Evolutionary conservation across 2,797 vertebrate species (phyloP), one percentile per base, ranked within the genome.

Genomic region (Squalus acanthias): DNA sequence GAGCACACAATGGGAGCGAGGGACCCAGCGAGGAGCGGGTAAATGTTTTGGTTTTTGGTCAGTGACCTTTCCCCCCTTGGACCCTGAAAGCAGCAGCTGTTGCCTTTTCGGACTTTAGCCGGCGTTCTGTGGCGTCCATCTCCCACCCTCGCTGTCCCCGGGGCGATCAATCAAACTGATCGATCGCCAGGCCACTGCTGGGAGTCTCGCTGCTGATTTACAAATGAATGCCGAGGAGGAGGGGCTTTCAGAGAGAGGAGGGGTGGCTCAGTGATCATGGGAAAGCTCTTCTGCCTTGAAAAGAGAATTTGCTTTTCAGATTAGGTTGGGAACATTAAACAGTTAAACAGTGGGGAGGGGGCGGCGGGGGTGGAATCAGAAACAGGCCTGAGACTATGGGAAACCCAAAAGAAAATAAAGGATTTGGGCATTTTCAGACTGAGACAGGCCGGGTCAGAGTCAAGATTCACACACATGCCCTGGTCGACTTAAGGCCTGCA

Each of bases 21-120:
- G 57, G 88, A 65, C 22, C 53, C 82, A 57, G 87, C 87, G 2
- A 53, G 85, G 85, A 88, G 88, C 57, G 26, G 12, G 53, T 89
- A 63, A 91, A 91, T 91, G 88, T 91, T 91, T 91, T 91, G 26
- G 88, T 57, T 91, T 91, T 91, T 91, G 88, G 88, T 91, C 88
- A 91, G 88, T 91, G 88, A 91, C 88, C 88, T 91, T 91, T 91
- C 29, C 88, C 39, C 88, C n/a, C 4, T 65, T 63, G 29, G 88
- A 91, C 26, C 15, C 88, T 63, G 57, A 91, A 91, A n/a, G 57
- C 29, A 17, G 13, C 88, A 91, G 88, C 88, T 91, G 88, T n/a
- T 91, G 88, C 88, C 60, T 65, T 91, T 91, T 91, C 17, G 88
- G 88, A 65, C 88, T n/a, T 91, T 17, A 65, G 60, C 50, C 53